phyloP scores from a whole-genome alignment of 2,113 vertebrate genomes.

The Mirza zaza region DNA sequence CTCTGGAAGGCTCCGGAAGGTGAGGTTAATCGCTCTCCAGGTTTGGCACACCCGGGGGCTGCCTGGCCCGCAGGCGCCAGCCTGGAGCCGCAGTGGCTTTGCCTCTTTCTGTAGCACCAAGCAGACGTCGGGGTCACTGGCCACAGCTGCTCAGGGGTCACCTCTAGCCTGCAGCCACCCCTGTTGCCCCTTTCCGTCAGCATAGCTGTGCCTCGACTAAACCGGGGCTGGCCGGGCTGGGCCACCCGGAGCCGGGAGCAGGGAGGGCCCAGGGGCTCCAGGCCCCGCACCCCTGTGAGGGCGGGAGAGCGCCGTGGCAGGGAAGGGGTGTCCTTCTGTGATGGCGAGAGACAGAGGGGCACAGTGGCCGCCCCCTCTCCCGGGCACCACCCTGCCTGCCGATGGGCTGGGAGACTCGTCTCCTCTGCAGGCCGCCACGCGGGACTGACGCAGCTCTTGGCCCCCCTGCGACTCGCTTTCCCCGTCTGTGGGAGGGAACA shows the following conservation, averaged over 20 bases:
- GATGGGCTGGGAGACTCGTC: background rate
- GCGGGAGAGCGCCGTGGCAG: too few species aligned
- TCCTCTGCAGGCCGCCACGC: fast-evolving
- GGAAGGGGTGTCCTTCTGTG: background rate
- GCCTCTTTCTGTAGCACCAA: fast-evolving
- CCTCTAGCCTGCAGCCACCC: background rate
- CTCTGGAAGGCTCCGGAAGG: background rate
- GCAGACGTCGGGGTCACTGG: background rate
- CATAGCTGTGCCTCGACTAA: background rate
- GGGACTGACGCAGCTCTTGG: background rate
- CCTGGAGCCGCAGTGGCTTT: fast-evolving
- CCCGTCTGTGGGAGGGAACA: background rate
- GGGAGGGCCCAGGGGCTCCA: background rate
- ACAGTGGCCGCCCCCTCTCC: fast-evolving
- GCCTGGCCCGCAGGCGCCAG: too few species aligned
- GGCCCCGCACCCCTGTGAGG: background rate
- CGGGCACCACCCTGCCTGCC: fast-evolving
- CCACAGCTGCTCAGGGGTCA: background rate
- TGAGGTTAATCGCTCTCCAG: background rate
- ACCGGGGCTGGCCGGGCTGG: background rate
- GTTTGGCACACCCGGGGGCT: fast-evolving
- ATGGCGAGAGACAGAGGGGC: fast-evolving
- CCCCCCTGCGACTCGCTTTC: background rate
- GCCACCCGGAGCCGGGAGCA: background rate
- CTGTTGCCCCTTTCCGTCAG: background rate